A percentile compares a stretch with the other conserved stretches of the same genome.
These are phyloP conservation scores for Gonioctena quinquepunctata DNA, from an alignment of 1,140 invertebrate species.

Conservation along the genomic window DNA sequence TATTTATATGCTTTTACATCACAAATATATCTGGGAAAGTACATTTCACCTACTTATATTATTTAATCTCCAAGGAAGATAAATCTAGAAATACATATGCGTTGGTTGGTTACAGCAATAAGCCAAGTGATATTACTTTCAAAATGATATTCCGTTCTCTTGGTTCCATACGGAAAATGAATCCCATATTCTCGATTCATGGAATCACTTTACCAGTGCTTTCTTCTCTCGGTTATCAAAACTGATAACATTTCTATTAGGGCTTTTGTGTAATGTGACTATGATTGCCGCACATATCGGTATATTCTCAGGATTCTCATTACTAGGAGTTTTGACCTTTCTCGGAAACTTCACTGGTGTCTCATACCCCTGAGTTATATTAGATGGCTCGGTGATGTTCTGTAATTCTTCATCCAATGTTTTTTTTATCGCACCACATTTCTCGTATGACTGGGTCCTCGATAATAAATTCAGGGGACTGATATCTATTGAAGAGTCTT, in stretches of 20 bases:
- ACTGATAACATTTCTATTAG: neutral
- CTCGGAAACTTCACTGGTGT: conserved; percentile 57
- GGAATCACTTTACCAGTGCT: neutral
- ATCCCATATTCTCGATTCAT: neutral
- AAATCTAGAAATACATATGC: neutral
- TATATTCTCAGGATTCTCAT: conserved; percentile 57
- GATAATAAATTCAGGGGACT: conserved; percentile 46
- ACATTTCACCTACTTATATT: neutral
- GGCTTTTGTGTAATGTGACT: neutral
- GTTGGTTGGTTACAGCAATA: neutral
- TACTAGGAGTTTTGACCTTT: conserved; percentile 49
- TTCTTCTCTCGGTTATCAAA: neutral
- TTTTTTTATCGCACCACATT: conserved; percentile 59
- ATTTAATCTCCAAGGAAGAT: neutral
- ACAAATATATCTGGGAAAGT: neutral
- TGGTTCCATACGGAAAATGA: neutral
- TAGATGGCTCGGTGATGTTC: conserved; percentile 35
- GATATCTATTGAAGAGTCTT: conserved; percentile 22
- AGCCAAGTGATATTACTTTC: neutral
- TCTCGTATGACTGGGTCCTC: conserved; percentile 44
- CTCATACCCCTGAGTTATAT: conserved; percentile 56
- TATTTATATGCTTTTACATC: neutral
- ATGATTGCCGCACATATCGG: conserved; percentile 54
- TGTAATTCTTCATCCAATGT: conserved; percentile 44
- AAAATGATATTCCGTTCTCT: neutral